Conservation (phyloP, 1,140 invertebrate species). For the Drosophila lini region DNA sequence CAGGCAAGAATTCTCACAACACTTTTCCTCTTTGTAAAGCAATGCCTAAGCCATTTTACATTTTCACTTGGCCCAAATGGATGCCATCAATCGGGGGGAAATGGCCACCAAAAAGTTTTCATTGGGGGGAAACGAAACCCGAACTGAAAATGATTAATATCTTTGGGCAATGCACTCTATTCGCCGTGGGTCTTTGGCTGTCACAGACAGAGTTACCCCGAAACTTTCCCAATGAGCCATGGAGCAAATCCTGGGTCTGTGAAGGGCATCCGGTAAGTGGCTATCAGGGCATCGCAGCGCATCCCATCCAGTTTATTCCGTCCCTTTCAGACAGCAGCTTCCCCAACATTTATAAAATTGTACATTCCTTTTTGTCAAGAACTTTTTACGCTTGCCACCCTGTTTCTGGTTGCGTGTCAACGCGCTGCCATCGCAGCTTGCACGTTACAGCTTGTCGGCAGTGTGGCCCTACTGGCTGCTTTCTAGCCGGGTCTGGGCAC, state of each 20-base stretch:
- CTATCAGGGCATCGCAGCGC: slow-evolving; percentile 27
- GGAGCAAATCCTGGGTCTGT: slow-evolving; percentile 23
- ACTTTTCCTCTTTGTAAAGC: background rate
- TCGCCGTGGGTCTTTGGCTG: slow-evolving; percentile 12
- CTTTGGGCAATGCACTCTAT: slow-evolving; percentile 18
- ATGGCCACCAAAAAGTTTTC: slow-evolving; percentile 17
- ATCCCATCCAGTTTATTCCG: slow-evolving; percentile 15
- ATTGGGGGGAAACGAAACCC: background rate
- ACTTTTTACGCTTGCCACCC: slow-evolving; percentile 48
- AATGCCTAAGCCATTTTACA: background rate
- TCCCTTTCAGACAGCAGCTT: slow-evolving; percentile 24
- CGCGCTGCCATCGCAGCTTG: slow-evolving; percentile 20
- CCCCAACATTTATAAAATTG: slow-evolving; percentile 48
- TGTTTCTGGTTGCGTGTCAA: slow-evolving; percentile 48
- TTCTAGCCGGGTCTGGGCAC: slow-evolving; percentile 6
- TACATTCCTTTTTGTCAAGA: slow-evolving; percentile 51
- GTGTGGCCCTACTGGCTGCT: background rate
- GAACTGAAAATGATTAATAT: slow-evolving; percentile 48
- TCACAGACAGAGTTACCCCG: slow-evolving; percentile 34
- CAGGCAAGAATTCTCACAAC: background rate
- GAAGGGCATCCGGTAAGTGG: slow-evolving; percentile 52
- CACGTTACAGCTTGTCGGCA: background rate
- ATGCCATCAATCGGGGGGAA: slow-evolving; percentile 4
- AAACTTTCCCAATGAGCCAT: slow-evolving; percentile 31
- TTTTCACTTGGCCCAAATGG: slow-evolving; percentile 14